Base-by-base conservation (phyloP, 2,113 vertebrate species). In the Loxodonta africana region DNA sequence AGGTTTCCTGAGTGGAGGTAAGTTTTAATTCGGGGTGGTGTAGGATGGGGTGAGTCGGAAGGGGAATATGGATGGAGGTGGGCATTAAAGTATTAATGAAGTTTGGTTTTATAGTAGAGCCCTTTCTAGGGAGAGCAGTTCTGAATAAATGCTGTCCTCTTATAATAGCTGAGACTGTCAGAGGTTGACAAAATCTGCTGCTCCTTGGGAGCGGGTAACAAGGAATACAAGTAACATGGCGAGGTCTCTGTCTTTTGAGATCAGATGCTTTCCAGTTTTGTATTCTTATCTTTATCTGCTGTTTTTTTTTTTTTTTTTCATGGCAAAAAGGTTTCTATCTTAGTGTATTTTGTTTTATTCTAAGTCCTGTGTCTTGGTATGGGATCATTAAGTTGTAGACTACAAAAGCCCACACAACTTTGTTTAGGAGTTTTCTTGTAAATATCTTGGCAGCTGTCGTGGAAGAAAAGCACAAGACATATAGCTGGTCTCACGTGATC, bases 1-100 rank as follows among this genome's bases (percentile, higher is more conserved):
- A 95, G 12, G n/a, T 89, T 96, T 95, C 14, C 46, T 90, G 65
- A 84, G 25, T 41, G 8, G 62, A 21, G 46, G 11, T 77, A 63
- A 5, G 18, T 94, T 93, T 60, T 84, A 30, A 67, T 9, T 62
- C n/a, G 37, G 28, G 67, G 11, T 41, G 17, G 17, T 6, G 37
- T 46, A 53, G 51, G 26, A 65, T 83, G 83, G 62, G n/a, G n/a
- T 63, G 57, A 83, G 21, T 63, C 41, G 30, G 69, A 92, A 74
- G 30, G 46, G 23, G 33, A 91, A 33, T n/a, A 33, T 7, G 14
- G 63, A 5, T 90, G 48, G 77, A 88, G 48, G 57, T 60, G 51
- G 26, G 4, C 3, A 30, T 41, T 51, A 48, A 25, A 21, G 20
- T 60, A 62, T 91, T 60, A 53, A 65, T 94, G 48, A 86, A 62